phyloP scores from a whole-genome alignment of 2,797 vertebrate species.

The Hozukius guyotensis region DNA sequence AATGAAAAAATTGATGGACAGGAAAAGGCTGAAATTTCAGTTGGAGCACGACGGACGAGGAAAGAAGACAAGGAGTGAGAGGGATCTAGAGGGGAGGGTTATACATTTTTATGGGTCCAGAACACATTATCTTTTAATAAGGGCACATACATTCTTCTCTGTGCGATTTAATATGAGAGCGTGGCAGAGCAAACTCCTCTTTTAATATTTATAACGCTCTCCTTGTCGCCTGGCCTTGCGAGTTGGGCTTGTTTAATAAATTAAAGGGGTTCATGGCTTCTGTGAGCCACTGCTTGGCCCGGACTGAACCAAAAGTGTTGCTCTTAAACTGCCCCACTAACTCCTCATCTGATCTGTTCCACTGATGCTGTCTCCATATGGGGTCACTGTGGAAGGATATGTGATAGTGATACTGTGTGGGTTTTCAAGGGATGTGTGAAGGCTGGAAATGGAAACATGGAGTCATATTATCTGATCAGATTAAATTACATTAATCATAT shows the following conservation, averaged over 20 bases:
- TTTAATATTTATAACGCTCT: conserved; percentile 83
- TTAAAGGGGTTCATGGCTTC: conserved; percentile 68
- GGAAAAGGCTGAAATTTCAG: conserved; percentile 55
- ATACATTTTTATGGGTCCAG: conserved; percentile 74
- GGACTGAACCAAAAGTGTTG: conserved; percentile 45
- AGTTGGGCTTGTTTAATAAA: conserved; percentile 79
- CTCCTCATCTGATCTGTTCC: conserved; percentile 42
- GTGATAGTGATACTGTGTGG: conserved; percentile 3
- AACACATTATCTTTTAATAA: conserved; percentile 86
- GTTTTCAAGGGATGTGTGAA: conserved; percentile 2
- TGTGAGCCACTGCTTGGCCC: conserved; percentile 53
- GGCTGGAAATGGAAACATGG: conserved; percentile 1
- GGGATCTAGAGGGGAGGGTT: conserved; percentile 53
- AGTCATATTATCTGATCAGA: neutral
- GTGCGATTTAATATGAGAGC: conserved; percentile 81
- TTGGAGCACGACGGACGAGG: conserved; percentile 15
- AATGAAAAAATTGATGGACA: conserved; percentile 47
- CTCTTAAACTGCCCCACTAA: conserved; percentile 38
- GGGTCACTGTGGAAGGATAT: neutral
- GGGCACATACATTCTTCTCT: conserved; percentile 79
- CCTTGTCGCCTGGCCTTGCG: conserved; percentile 62
- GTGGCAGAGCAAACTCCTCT: conserved; percentile 77
- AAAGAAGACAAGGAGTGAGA: conserved; percentile 31
- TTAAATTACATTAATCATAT: neutral
- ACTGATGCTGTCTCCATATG: conserved; percentile 7